Evolutionary conservation across 1,140 invertebrate species (phyloP).

Genomic region (Andricus grossulariae): DNA sequence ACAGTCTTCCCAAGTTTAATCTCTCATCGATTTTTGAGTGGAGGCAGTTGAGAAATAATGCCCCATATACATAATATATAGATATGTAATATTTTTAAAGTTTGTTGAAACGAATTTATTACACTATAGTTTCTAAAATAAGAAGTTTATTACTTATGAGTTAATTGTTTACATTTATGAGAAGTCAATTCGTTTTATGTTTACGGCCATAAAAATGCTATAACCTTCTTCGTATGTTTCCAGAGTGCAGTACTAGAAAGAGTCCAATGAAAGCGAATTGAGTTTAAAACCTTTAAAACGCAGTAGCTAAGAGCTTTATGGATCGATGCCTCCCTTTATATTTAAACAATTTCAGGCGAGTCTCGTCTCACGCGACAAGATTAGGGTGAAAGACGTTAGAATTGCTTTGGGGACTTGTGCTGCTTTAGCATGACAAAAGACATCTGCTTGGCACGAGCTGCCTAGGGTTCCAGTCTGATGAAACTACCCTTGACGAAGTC

Average conservation of each 20-base stretch:
- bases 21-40: too few species aligned
- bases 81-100: too few species aligned
- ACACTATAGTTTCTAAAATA: too few species aligned
- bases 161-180: too few species aligned
- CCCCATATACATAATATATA: too few species aligned
- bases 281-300: neutral
- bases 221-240: neutral
- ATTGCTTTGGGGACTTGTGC: slow-evolving; percentile 47
- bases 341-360: neutral
- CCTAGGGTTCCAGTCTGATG: slow-evolving; percentile 51
- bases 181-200: too few species aligned
- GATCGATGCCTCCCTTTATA: neutral
- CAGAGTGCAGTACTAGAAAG: too few species aligned
- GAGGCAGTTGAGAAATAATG: too few species aligned
- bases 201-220: neutral
- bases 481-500: slow-evolving; percentile 51
- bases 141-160: too few species aligned
- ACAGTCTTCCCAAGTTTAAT: too few species aligned
- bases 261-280: neutral
- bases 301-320: neutral
- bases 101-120: too few species aligned
- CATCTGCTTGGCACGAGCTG: slow-evolving; percentile 66
- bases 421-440: slow-evolving; percentile 66
- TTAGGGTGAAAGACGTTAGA: slow-evolving; percentile 57
- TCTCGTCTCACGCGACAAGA: neutral